These are phyloP conservation scores for Cactoblastis cactorum DNA, from an alignment of 2,888 invertebrate species.

Conservation along the genomic window DNA sequence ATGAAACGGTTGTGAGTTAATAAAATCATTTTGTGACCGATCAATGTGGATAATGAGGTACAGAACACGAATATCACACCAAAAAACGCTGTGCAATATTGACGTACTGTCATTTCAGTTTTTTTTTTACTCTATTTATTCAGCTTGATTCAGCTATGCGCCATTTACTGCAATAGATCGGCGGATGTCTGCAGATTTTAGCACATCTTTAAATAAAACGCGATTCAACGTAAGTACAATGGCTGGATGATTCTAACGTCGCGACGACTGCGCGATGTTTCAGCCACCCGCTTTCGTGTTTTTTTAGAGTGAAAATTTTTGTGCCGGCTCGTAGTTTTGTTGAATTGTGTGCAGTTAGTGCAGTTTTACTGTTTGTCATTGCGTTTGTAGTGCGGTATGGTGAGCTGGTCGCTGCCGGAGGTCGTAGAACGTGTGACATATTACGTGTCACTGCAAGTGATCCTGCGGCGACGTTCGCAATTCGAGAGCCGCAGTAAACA, in stretches of 20 bases:
- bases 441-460: constrained; percentile 30
- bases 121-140: constrained; percentile 75
- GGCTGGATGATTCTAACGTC: constrained; percentile 40
- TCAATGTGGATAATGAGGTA: constrained; percentile 54
- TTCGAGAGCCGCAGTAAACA: constrained; percentile 45
- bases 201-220: constrained; percentile 54
- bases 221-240: constrained; percentile 41
- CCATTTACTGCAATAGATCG: constrained; percentile 73
- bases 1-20: constrained; percentile 53
- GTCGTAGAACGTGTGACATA: constrained; percentile 27
- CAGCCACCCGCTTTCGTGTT: constrained; percentile 40
- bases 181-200: constrained; percentile 56
- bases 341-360: constrained; percentile 46
- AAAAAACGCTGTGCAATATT: constrained; percentile 48
- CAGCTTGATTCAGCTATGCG: constrained; percentile 73
- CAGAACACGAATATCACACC: constrained; percentile 35
- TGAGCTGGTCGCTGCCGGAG: constrained; percentile 28
- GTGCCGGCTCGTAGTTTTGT: constrained; percentile 59
- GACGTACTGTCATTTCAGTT: constrained; percentile 73
- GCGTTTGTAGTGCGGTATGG: constrained; percentile 31
- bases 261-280: constrained; percentile 32
- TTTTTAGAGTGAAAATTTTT: constrained; percentile 40
- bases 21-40: constrained; percentile 43
- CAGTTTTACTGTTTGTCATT: constrained; percentile 44
- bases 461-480: constrained; percentile 30